Evolutionary conservation across 2,888 invertebrate species (phyloP).

Genomic region (Corythucha ciliata): DNA sequence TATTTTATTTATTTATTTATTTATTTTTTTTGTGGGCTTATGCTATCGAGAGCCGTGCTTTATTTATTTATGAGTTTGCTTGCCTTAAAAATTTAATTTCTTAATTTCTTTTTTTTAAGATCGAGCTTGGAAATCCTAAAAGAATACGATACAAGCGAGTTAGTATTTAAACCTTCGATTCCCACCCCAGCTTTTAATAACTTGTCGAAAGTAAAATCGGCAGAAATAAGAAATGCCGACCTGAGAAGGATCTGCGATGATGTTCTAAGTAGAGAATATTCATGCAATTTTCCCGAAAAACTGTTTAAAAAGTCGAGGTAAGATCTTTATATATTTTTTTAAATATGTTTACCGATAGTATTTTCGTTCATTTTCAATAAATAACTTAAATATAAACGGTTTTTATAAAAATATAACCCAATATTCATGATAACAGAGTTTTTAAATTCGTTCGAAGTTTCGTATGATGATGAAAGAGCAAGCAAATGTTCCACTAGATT

Average conservation of each 20-base stretch:
- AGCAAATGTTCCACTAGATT: too few relatives aligned
- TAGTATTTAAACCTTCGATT: conserved; percentile 66
- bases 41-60: neutral
- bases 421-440: too few relatives aligned
- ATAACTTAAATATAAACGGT: too few relatives aligned
- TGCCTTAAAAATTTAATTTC: neutral
- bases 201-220: conserved; percentile 35
- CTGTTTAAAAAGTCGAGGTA: too few relatives aligned
- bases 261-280: conserved; percentile 7
- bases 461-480: too few relatives aligned
- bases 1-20: too few relatives aligned
- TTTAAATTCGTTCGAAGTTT: too few relatives aligned
- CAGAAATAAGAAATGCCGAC: conserved; percentile 36
- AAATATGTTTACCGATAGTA: too few relatives aligned
- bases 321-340: too few relatives aligned
- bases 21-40: conserved; percentile 8
- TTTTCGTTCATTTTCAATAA: too few relatives aligned
- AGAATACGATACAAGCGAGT: conserved; percentile 57
- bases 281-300: too few relatives aligned
- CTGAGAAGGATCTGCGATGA: conserved; percentile 20
- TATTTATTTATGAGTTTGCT: neutral
- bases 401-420: too few relatives aligned
- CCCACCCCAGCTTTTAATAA: conserved; percentile 46
- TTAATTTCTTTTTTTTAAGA: conserved; percentile 10
- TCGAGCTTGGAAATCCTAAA: conserved; percentile 37